Base-by-base conservation (phyloP, 1,140 invertebrate species). In the Lineus longissimus region DNA sequence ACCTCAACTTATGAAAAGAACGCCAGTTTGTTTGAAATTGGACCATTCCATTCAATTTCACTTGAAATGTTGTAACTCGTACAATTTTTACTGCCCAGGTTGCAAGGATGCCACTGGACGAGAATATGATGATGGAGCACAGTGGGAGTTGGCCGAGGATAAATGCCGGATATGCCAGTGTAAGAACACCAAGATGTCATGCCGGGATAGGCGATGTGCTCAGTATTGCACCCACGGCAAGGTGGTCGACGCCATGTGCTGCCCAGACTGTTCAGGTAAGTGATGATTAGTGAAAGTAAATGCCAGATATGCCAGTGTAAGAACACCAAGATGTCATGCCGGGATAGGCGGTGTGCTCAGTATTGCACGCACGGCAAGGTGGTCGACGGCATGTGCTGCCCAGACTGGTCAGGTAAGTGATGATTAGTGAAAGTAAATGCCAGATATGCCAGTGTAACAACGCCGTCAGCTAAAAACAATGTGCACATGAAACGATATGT, bases 191-290 rank as follows among this genome's bases (percentile, higher is more conserved):
- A 41, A 63, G 2, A 59, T 69, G 2, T 45, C 51, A 0, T 77
- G 76, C 65, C 55, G 40, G 1, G 61, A 7, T 33, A 61, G 51
- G 23, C 59, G 15, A 59, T 25, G 1, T 77, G 74, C 58, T 43
- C 61, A 19, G 17, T 59, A 59, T 29, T 77, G 76, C 66, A 65
- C 70, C 4, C 70, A 77, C 63, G 76, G 76, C 11, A 55, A 74
- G 0, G 41, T 67, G 13, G 36, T 17, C 4, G n/a, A 43, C 25
- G 69, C 65, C 9, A 62, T 70, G 25, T 77, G 76, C 61, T 77
- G 76, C 60, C 71, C 71, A 2, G 19, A 62, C 2, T 77, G 76
- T 57, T 69, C 71, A 69, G 76, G 76, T 76, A 59, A 58, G 41
- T 61, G 19, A 13, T 56, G 29, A 61, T 55, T 13, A 61, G 66